A percentile compares a stretch with the other conserved stretches of the same genome.
phyloP scores from a whole-genome alignment of 2,113 vertebrate genomes.

The Petroica traversi region DNA sequence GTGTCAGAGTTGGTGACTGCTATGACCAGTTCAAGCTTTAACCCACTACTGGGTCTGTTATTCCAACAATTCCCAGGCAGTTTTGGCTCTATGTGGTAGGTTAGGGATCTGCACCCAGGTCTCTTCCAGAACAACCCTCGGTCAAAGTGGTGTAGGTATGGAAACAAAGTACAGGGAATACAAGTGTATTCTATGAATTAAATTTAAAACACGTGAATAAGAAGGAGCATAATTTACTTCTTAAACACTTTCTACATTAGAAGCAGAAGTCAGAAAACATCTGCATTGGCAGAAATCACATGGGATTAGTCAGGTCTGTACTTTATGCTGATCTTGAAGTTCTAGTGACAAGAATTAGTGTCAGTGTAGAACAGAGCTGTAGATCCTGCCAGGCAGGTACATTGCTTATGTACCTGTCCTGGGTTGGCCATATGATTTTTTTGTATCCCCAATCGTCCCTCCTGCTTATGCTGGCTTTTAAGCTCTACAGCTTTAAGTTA shows the following conservation, averaged over 20 bases:
- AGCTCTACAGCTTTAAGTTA: too few relatives aligned
- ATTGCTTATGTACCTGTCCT: not conserved
- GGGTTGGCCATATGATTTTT: too few relatives aligned
- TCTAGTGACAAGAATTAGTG: not conserved
- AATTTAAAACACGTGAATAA: not conserved
- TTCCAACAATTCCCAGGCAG: not conserved
- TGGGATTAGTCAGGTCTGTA: not conserved
- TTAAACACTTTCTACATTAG: not conserved
- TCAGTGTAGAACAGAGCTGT: not conserved
- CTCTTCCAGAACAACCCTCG: rapidly evolving
- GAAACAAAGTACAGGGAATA: not conserved
- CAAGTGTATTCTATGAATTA: not conserved
- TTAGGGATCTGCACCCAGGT: not conserved
- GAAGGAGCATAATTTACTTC: not conserved
- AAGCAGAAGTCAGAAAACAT: not conserved
- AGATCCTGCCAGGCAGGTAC: not conserved
- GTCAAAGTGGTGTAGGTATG: not conserved
- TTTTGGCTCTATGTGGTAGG: not conserved
- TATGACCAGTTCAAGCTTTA: not conserved
- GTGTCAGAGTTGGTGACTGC: rapidly evolving
- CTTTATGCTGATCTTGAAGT: not conserved
- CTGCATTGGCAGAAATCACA: not conserved
- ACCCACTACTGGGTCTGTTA: not conserved
- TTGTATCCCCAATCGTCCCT: too few relatives aligned
- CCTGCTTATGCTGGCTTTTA: too few relatives aligned